Evolutionary conservation across 2,888 invertebrate genomes (phyloP), one percentile per base, ranked within the genome.

Genomic region (Allophyes oxyacanthae): DNA sequence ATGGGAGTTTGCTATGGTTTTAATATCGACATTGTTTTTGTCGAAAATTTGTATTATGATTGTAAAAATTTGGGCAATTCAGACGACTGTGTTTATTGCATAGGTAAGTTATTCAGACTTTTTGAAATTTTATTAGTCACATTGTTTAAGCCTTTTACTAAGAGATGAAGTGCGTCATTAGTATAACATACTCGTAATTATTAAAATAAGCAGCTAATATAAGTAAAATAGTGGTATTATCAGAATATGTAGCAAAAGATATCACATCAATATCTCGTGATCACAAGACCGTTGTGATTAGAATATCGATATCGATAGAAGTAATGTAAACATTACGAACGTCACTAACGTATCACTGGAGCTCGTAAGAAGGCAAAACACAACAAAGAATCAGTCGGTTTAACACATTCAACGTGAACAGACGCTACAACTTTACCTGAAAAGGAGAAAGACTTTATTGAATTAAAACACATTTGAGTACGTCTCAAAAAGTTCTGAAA

Each of bases 361-460:
- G 84, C 83, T 84, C 82, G 88, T 88, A 88, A 89, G 89, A 58
- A 82, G 81, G 81, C 85, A 87, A 90, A 92, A 90, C 92, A 93
- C 83, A 91, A 92, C 90, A 91, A 92, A 91, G 91, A 89, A 87
- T 89, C 90, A 93, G 92, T 94, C 88, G 85, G 84, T 87, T 85
- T 82, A 79, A 86, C 82, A 79, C 75, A 72, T 73, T 79, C 84
- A 81, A 77, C 67, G 78, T 69, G 81, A 82, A 75, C 75, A 84
- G 87, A 85, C 90, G 86, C 59, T 64, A 79, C 68, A 55, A 52
- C 36, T 37, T 61, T 60, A 52, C 51, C 64, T 50, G 36, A 60
- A 61, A 58, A 62, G 40, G 54, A 59, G 43, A 64, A 61, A 52
- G 41, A 69, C 49, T 75, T 75, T 55, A 74, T 63, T 80, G 63